A percentile compares a stretch with the other conserved stretches of the same genome.
Evolutionary conservation across 2,797 vertebrate species (phyloP).

Genomic region (Parauchenoglanis punctatus): DNA sequence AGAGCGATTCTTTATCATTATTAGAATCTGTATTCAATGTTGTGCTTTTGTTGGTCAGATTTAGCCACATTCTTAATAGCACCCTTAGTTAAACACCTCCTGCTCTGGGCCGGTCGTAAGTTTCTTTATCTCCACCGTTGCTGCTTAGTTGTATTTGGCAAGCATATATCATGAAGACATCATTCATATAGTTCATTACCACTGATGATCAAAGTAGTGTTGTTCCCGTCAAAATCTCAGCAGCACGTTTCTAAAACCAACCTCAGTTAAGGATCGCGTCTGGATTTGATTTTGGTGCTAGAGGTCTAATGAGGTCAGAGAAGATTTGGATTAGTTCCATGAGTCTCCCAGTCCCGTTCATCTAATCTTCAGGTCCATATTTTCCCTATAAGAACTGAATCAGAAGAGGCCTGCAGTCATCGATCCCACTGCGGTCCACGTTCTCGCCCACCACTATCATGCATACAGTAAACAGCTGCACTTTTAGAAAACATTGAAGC

Average conservation of each 20-base stretch:
- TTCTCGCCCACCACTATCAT: not conserved
- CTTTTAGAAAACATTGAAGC: not conserved
- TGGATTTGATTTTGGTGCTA: not conserved
- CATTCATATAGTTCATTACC: not conserved
- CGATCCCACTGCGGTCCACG: not conserved
- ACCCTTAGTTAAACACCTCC: not conserved
- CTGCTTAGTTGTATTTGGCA: not conserved
- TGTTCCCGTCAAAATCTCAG: not conserved
- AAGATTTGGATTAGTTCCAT: not conserved
- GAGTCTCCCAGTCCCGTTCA: not conserved
- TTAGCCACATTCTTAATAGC: not conserved
- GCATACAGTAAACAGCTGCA: conserved; percentile 3
- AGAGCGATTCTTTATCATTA: not conserved
- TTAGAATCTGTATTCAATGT: not conserved
- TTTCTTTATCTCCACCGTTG: not conserved
- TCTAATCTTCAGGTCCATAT: not conserved
- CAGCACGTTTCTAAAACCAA: not conserved
- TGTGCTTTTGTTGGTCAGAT: conserved; percentile 15
- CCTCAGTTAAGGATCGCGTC: not conserved
- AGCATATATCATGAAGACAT: not conserved
- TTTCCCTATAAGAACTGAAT: not conserved
- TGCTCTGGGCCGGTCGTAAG: not conserved
- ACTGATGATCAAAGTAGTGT: not conserved
- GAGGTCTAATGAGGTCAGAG: not conserved
- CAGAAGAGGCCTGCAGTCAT: not conserved